Percentiles rank a stretch among this genome's conserved stretches.
phyloP scores from a whole-genome alignment of 1,140 invertebrate species.

The Rhyzopertha dominica region DNA sequence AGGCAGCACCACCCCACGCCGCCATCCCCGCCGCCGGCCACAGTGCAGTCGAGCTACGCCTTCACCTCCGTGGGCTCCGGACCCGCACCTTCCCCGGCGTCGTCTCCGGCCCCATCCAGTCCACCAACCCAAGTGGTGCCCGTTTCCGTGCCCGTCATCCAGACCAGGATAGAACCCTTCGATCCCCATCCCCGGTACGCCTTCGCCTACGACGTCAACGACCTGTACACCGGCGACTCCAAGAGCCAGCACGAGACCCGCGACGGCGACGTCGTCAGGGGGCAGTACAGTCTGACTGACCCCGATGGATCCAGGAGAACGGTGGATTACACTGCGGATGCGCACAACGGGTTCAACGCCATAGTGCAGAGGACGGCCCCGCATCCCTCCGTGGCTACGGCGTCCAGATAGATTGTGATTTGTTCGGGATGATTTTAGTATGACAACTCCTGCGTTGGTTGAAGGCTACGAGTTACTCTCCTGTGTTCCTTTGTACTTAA shows the following conservation, averaged over 20 bases:
- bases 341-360: slow-evolving; percentile 50
- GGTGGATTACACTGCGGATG: slow-evolving; percentile 49
- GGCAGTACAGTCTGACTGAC: slow-evolving; percentile 48
- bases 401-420: too few species aligned
- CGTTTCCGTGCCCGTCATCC: slow-evolving; percentile 37
- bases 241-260: slow-evolving; percentile 53
- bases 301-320: slow-evolving; percentile 48
- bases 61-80: slow-evolving; percentile 14
- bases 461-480: too few species aligned
- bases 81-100: slow-evolving; percentile 10
- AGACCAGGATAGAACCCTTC: slow-evolving; percentile 52
- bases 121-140: slow-evolving; percentile 23
- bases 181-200: slow-evolving; percentile 68
- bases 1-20: slow-evolving; percentile 16
- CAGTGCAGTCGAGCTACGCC: slow-evolving; percentile 10
- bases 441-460: too few species aligned
- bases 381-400: slow-evolving; percentile 17
- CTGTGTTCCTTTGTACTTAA: too few species aligned
- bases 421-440: too few species aligned
- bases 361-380: slow-evolving; percentile 43
- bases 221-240: slow-evolving; percentile 65
- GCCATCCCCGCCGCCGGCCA: slow-evolving; percentile 5
- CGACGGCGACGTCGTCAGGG: slow-evolving; percentile 49
- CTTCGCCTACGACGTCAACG: slow-evolving; percentile 66
- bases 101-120: slow-evolving; percentile 16